phyloP scores from a whole-genome alignment of 1,140 invertebrate genomes.

The Sitodiplosis mosellana region DNA sequence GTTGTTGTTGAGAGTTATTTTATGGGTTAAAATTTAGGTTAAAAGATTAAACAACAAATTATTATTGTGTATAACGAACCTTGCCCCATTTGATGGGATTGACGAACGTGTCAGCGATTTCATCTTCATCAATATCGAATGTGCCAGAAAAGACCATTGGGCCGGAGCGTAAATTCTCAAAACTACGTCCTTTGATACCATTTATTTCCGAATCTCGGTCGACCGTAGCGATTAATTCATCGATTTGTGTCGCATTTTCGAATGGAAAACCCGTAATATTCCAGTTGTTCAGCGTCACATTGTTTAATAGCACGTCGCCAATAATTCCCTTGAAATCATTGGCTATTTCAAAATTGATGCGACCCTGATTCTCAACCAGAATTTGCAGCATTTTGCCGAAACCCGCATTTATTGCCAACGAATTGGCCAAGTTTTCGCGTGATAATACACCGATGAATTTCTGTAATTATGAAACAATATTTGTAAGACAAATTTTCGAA shows the following conservation, averaged over 20 bases:
- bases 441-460: slow-evolving; percentile 32
- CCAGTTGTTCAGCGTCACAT: background rate
- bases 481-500: too few species aligned
- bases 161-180: background rate
- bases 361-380: slow-evolving; percentile 60
- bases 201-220: background rate
- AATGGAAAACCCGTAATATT: slow-evolving; percentile 3
- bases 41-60: background rate
- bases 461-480: too few species aligned
- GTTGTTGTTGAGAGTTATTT: too few species aligned
- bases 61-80: slow-evolving; percentile 10
- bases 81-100: slow-evolving; percentile 40
- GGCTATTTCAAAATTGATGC: slow-evolving; percentile 45
- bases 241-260: background rate
- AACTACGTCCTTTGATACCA: background rate
- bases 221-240: background rate
- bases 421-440: slow-evolving; percentile 29
- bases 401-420: slow-evolving; percentile 27
- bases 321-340: slow-evolving; percentile 32
- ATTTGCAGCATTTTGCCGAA: slow-evolving; percentile 35
- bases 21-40: background rate
- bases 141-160: background rate
- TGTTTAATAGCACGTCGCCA: background rate
- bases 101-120: slow-evolving; percentile 36
- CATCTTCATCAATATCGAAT: background rate